Base-by-base conservation (phyloP, 92 coral and sea anemone species). In the Umimayanthus kanabou region DNA sequence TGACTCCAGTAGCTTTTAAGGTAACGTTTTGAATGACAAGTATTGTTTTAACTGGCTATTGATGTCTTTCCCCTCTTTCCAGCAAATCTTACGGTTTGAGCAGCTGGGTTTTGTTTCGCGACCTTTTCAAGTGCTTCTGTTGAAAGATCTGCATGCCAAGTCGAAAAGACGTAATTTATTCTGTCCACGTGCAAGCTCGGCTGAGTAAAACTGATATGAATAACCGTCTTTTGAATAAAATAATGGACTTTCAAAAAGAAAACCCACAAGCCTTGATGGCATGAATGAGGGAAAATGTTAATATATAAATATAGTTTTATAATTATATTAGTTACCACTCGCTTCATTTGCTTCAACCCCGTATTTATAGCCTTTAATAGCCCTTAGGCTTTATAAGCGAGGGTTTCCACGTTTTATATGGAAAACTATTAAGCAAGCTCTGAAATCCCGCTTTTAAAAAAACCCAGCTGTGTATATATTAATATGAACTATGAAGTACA, bases 21-120 rank as follows among this genome's bases (percentile, higher is more conserved):
- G 66, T 29, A 66, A 47, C 82, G 83, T 79, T 64, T 84, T 77
- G 83, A 88, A 85, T 88, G 91, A 85, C 91, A 88, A 16, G 89
- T 72, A 91, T 91, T 91, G 91, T 91, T 87, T 88, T 61, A 88
- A 91, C 80, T 42, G 85, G 33, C 89, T 80, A 80, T 85, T 88
- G 84, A 91, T 70, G 78, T n/a, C 67, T 83, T 45, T 47, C 64
- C 13, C 73, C 39, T 61, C 47, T 13, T 15, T 20, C 20, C 64
- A 13, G 77, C 58, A 67, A 66, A 82, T 25, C 76, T 67, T 66
- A 43, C 64, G 6, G n/a, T 70, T 83, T 47, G 64, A 71, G 33
- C 87, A 83, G 87, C 87, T 70, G 87, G 29, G 23, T 30, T 43
- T 43, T 70, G 85, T 81, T 69, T 64, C 85, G 14, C 61, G 73